A percentile compares a stretch with the other conserved stretches of the same genome.
Evolutionary conservation across 2,797 vertebrate genomes (phyloP).

Genomic region (Labeo calbasu): DNA sequence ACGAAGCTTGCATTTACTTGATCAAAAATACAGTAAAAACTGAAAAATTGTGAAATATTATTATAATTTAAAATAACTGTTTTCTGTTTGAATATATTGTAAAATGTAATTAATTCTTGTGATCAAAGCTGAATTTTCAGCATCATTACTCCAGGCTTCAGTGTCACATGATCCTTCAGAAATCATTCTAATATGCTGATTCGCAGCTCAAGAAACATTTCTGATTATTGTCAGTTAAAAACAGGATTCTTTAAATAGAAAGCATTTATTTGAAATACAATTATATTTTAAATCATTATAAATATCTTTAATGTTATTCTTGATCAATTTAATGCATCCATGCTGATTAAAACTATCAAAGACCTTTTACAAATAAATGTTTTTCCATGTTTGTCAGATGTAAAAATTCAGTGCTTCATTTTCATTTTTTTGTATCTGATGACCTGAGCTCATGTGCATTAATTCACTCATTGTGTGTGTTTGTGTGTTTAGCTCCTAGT

Average conservation of each 20-base stretch:
- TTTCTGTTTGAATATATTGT: background rate
- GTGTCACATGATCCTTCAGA: background rate
- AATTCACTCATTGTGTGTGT: constrained; percentile 46
- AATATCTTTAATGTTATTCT: background rate
- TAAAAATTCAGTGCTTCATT: background rate
- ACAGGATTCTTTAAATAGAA: background rate
- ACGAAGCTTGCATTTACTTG: background rate
- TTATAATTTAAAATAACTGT: background rate
- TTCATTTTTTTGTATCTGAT: background rate
- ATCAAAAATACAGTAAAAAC: background rate
- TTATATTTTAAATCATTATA: background rate
- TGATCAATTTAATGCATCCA: background rate
- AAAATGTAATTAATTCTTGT: background rate
- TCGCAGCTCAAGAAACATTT: background rate
- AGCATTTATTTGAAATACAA: background rate
- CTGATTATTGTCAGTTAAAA: background rate
- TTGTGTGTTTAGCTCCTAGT: constrained; percentile 85
- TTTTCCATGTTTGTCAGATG: background rate
- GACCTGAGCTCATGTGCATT: background rate
- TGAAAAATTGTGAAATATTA: background rate
- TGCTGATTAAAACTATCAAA: background rate
- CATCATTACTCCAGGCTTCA: background rate
- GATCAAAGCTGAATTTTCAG: background rate
- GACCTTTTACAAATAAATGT: background rate
- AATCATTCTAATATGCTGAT: background rate